These are phyloP conservation scores for Bos indicus DNA, from an alignment of 2,113 vertebrate species.

Conservation along the genomic window DNA sequence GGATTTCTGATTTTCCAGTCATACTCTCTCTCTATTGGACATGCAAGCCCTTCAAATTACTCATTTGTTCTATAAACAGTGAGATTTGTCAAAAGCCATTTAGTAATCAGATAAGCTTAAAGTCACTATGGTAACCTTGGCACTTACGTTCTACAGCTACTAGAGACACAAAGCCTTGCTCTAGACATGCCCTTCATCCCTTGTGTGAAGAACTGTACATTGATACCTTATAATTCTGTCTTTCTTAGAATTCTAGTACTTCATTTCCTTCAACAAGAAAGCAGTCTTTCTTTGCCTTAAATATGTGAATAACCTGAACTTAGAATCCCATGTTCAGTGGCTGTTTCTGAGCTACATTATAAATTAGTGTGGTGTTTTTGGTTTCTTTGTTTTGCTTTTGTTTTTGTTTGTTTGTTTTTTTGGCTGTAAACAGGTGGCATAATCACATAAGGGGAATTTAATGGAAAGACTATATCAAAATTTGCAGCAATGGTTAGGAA, in stretches of 20 bases:
- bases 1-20: background rate
- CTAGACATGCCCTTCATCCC: background rate
- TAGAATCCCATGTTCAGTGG: background rate
- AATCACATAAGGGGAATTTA: background rate
- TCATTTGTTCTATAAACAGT: background rate
- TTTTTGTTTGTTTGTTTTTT: background rate
- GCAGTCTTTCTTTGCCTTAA: background rate
- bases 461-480: background rate
- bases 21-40: background rate
- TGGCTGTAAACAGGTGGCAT: background rate
- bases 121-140: background rate
- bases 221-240: rapidly evolving
- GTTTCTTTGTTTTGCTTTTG: background rate
- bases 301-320: background rate
- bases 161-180: background rate
- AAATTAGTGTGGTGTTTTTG: background rate
- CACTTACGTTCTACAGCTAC: background rate
- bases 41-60: background rate
- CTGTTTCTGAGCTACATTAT: background rate
- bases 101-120: background rate
- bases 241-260: background rate
- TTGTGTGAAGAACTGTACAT: background rate
- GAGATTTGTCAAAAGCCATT: background rate
- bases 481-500: background rate
- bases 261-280: background rate